A percentile compares a stretch with the other conserved stretches of the same genome.
phyloP scores from a whole-genome alignment of 2,113 vertebrate genomes.

The Antidorcas marsupialis region DNA sequence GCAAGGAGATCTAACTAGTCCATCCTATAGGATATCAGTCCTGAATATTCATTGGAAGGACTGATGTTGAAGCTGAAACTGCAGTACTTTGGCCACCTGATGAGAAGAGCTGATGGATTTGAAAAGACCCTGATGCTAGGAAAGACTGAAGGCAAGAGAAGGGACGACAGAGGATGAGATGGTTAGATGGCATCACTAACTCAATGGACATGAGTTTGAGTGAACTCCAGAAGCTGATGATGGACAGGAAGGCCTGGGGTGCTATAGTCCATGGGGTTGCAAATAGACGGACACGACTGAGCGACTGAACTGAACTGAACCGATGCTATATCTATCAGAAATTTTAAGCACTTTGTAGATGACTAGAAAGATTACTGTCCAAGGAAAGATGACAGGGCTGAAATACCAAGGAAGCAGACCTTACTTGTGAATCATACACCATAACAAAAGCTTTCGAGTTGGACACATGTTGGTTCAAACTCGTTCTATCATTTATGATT shows the following conservation, averaged over 20 bases:
- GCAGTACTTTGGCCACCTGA: neutral
- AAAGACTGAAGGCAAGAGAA: neutral
- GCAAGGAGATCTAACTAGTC: neutral
- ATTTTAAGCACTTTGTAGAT: neutral
- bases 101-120: neutral
- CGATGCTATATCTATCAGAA: neutral
- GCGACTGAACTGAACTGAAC: neutral
- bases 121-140: neutral
- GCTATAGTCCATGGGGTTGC: neutral
- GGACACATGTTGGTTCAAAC: neutral
- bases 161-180: neutral
- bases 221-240: neutral
- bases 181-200: neutral
- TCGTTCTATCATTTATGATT: neutral
- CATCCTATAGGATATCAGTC: neutral
- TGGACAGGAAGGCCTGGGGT: neutral
- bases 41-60: neutral
- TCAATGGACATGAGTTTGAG: neutral
- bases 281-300: rapidly evolving
- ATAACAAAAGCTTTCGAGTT: neutral
- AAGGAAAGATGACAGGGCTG: neutral
- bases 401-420: neutral
- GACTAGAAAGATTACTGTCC: neutral
- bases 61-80: neutral
- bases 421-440: neutral